Conservation (phyloP, 2,888 invertebrate genomes). For the Disparrhopalites patrizii region DNA sequence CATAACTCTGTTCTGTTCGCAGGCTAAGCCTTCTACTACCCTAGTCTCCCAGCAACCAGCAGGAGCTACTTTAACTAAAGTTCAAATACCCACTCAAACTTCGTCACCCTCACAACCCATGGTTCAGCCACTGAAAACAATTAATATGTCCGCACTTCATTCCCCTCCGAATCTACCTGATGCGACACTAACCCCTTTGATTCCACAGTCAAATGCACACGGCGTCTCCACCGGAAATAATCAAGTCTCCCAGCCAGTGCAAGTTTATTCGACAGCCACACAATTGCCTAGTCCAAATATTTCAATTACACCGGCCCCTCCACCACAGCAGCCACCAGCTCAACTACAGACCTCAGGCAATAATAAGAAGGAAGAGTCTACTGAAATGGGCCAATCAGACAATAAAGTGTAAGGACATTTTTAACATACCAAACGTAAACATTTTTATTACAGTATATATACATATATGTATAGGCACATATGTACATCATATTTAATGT, state of each 20-base stretch:
- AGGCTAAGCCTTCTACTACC: slow-evolving; percentile 26
- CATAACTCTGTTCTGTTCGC: slow-evolving; percentile 25
- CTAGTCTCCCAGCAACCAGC: slow-evolving; percentile 28
- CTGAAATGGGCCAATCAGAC: not conserved
- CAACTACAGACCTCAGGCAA: not conserved
- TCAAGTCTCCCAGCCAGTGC: slow-evolving; percentile 34
- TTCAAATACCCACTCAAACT: slow-evolving; percentile 33
- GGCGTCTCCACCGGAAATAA: slow-evolving; percentile 20
- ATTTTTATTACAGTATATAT: too few species aligned
- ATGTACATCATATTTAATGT: too few species aligned
- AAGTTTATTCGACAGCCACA: slow-evolving; percentile 37
- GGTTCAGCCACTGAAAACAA: slow-evolving; percentile 44
- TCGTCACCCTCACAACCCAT: slow-evolving; percentile 22
- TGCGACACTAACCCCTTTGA: slow-evolving; percentile 47
- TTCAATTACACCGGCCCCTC: slow-evolving; percentile 47
- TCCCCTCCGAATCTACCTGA: slow-evolving; percentile 45
- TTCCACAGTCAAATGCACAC: slow-evolving; percentile 35
- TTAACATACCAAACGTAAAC: too few species aligned
- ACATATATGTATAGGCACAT: too few species aligned
- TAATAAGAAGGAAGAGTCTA: not conserved
- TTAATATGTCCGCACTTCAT: slow-evolving; percentile 45
- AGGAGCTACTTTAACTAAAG: slow-evolving; percentile 30
- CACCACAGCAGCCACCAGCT: slow-evolving; percentile 26
- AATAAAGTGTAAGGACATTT: not conserved
- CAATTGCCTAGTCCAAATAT: slow-evolving; percentile 47